Evolutionary conservation across 2,888 invertebrate species (phyloP).

Genomic region (Macrostomum cliftonense): DNA sequence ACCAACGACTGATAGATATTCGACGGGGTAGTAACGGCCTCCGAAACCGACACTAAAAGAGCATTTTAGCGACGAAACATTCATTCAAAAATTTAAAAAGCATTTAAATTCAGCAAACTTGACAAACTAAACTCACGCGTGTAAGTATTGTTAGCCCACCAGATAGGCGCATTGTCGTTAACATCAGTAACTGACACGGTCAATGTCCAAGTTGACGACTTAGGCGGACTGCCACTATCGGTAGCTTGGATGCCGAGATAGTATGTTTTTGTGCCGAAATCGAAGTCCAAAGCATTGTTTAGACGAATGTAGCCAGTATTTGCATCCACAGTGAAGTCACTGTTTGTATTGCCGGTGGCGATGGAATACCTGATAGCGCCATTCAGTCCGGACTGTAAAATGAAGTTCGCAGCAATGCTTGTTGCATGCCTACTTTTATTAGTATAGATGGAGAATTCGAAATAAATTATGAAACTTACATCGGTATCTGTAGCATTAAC

Average conservation of each 20-base stretch:
- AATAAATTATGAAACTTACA: too few relatives aligned
- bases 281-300: conserved; percentile 1
- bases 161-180: conserved; percentile 10
- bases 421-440: too few relatives aligned
- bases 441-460: too few relatives aligned
- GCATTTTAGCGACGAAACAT: too few relatives aligned
- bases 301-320: not conserved
- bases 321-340: not conserved
- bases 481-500: conserved; percentile 1
- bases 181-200: conserved; percentile 12
- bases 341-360: not conserved
- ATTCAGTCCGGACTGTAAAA: not conserved
- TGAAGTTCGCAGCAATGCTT: too few relatives aligned
- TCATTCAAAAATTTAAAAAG: too few relatives aligned
- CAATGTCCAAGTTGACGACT: not conserved
- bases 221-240: not conserved
- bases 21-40: too few relatives aligned
- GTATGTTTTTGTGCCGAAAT: not conserved
- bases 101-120: too few relatives aligned
- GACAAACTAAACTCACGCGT: too few relatives aligned
- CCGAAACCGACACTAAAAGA: too few relatives aligned
- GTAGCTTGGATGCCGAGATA: conserved; percentile 1
- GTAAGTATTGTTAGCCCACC: not conserved
- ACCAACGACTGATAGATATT: too few relatives aligned
- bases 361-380: not conserved